Conservation (phyloP, 2,113 vertebrate species). For the Phalacrocorax carbo region DNA sequence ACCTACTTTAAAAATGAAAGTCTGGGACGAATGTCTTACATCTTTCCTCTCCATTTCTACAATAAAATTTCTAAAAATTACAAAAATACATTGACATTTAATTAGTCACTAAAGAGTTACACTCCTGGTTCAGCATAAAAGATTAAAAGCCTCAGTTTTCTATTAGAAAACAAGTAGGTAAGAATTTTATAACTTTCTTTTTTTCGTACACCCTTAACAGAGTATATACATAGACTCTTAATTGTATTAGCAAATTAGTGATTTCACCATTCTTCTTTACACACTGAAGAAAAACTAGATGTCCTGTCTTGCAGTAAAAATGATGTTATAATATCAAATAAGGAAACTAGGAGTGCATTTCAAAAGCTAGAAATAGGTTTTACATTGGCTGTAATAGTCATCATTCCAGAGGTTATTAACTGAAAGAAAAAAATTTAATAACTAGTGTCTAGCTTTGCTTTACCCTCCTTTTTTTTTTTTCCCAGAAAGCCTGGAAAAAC, state of each 20-base stretch:
- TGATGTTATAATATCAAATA: background rate
- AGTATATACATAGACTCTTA: background rate
- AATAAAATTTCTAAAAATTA: background rate
- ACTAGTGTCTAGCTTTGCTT: background rate
- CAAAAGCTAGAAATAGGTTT: background rate
- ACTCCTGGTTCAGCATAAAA: background rate
- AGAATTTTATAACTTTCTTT: background rate
- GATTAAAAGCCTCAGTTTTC: background rate
- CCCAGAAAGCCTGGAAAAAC: background rate
- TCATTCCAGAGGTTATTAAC: background rate
- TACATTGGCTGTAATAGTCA: background rate
- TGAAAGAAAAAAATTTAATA: background rate
- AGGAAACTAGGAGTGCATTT: background rate
- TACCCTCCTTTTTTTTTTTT: background rate
- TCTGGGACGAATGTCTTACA: fast-evolving
- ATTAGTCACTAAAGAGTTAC: background rate
- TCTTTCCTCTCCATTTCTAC: background rate
- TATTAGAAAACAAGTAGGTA: background rate
- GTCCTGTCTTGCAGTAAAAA: background rate
- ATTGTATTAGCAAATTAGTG: background rate
- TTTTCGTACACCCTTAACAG: background rate
- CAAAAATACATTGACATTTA: background rate
- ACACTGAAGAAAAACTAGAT: background rate
- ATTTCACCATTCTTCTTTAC: background rate
- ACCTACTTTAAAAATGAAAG: background rate